Evolutionary conservation across 1,140 invertebrate genomes (phyloP).

Genomic region (Papilio aristodemus): DNA sequence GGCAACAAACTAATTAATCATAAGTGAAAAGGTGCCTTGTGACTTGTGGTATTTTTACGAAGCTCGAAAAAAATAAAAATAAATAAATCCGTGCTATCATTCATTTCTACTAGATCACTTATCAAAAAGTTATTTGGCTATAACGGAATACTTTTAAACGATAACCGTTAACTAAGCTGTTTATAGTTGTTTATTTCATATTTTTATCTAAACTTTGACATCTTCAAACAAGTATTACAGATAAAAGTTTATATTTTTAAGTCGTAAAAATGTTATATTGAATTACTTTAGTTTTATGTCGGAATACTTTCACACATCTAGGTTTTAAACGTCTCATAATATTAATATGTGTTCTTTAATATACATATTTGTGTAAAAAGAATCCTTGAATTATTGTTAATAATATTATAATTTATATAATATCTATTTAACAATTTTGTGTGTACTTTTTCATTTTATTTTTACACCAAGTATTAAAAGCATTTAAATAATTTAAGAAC

Average conservation of each 20-base stretch:
- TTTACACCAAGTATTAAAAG: background rate
- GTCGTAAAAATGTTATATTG: too few species aligned
- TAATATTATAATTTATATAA: too few species aligned
- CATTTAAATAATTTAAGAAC: constrained; percentile 24
- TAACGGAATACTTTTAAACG: constrained; percentile 18
- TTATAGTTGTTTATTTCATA: background rate
- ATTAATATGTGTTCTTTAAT: too few species aligned
- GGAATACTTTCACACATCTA: too few species aligned
- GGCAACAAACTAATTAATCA: constrained; percentile 56
- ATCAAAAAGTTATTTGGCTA: constrained; percentile 40
- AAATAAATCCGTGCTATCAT: constrained; percentile 44
- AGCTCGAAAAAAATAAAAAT: constrained; percentile 40
- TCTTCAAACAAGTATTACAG: background rate
- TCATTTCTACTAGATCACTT: constrained; percentile 46
- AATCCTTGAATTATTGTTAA: too few species aligned
- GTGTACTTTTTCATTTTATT: too few species aligned
- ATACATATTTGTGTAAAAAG: too few species aligned
- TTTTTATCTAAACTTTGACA: constrained; percentile 3
- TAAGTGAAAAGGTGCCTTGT: constrained; percentile 50
- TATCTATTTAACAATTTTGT: background rate
- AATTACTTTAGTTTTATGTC: too few species aligned
- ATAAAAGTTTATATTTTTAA: background rate
- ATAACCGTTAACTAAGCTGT: constrained; percentile 14
- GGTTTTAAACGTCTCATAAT: too few species aligned
- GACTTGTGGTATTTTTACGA: constrained; percentile 47